Evolutionary conservation across 2,888 invertebrate genomes (phyloP).

Genomic region (Synergus gifuensis): DNA sequence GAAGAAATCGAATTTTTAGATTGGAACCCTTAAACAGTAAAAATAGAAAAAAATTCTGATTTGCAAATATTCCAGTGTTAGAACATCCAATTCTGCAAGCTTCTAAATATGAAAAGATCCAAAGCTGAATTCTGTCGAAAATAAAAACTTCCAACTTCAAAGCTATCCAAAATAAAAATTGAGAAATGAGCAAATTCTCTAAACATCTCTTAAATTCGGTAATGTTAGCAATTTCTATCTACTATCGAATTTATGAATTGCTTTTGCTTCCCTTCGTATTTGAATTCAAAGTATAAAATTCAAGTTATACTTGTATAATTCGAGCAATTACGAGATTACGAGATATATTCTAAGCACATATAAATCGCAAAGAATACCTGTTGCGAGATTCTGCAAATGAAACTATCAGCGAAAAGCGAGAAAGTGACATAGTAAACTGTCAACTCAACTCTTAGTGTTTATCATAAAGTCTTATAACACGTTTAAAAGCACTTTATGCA

Average conservation of each 20-base stretch:
- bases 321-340: neutral
- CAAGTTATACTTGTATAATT: neutral
- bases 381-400: conserved; percentile 6
- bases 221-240: neutral
- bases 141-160: neutral
- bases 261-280: neutral
- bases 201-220: neutral
- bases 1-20: too few relatives aligned
- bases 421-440: neutral
- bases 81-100: neutral
- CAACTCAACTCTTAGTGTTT: neutral
- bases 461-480: neutral
- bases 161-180: too few relatives aligned
- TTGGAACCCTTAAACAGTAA: too few relatives aligned
- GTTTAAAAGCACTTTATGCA: neutral
- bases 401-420: neutral
- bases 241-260: neutral
- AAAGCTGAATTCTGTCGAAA: neutral
- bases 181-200: neutral
- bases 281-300: neutral
- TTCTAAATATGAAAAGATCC: neutral
- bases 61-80: too few relatives aligned
- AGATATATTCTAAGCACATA: neutral
- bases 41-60: too few relatives aligned
- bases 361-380: neutral